Conservation (phyloP, 92 coral and sea anemone genomes). For the Plumapathes pennacea region DNA sequence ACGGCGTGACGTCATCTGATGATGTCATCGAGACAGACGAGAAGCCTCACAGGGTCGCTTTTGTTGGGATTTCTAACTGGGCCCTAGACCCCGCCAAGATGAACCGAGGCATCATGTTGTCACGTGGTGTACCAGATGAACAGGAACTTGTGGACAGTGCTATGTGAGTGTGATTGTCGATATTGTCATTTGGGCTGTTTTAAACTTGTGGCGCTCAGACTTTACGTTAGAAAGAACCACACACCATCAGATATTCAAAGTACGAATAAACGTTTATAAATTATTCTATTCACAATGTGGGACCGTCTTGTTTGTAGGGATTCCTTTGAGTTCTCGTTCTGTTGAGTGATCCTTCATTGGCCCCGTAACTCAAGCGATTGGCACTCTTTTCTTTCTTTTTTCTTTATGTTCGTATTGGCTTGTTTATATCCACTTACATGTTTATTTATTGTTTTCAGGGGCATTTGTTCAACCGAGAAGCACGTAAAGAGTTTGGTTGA, state of each 20-base stretch:
- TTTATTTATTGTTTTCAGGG: too few species aligned
- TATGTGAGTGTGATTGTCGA: slow-evolving; percentile 11
- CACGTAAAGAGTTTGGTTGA: slow-evolving; percentile 38
- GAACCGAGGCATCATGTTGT: slow-evolving; percentile 78
- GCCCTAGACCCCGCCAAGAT: slow-evolving; percentile 84
- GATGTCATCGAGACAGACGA: slow-evolving; percentile 77
- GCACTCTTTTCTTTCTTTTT: too few species aligned
- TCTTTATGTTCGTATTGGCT: too few species aligned
- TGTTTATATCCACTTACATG: too few species aligned
- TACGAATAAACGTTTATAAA: too few species aligned
- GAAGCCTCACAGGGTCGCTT: slow-evolving; percentile 69
- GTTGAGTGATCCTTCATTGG: too few species aligned
- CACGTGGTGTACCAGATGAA: slow-evolving; percentile 69
- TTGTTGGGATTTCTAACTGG: slow-evolving; percentile 90
- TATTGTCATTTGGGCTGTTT: background rate
- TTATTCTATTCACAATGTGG: too few species aligned
- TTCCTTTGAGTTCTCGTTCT: too few species aligned
- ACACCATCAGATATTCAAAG: too few species aligned
- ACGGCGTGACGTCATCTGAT: slow-evolving; percentile 74
- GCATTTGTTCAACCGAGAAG: slow-evolving; percentile 64
- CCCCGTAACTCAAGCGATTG: too few species aligned
- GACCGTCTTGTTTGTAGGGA: too few species aligned
- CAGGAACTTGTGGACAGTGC: slow-evolving; percentile 74
- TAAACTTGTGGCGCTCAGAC: background rate
- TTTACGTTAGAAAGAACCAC: too few species aligned